These are phyloP conservation scores for Amorpha juglandis DNA, from an alignment of 2,888 invertebrate species.

Conservation along the genomic window DNA sequence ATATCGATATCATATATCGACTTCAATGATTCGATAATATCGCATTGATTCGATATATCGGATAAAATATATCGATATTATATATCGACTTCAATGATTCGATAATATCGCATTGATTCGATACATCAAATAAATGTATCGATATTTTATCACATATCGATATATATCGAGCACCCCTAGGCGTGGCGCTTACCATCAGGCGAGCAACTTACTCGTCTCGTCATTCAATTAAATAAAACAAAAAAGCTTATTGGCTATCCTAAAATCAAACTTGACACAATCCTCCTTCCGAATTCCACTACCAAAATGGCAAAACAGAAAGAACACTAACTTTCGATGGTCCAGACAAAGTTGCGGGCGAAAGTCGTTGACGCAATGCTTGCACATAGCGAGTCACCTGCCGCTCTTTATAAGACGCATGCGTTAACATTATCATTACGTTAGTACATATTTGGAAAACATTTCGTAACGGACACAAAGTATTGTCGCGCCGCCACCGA, in stretches of 20 bases:
- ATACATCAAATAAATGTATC: no score
- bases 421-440: constrained; percentile 12
- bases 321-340: not conserved
- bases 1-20: no score
- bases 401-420: not conserved
- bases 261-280: not conserved
- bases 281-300: not conserved
- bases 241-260: not conserved
- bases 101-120: no score
- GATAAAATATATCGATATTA: no score
- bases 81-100: no score
- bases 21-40: no score
- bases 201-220: no score
- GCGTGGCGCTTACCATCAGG: no score
- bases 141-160: no score
- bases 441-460: constrained; percentile 15
- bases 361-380: constrained; percentile 15
- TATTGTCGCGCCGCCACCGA: constrained; percentile 10
- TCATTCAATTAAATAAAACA: no score
- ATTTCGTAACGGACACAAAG: constrained; percentile 18
- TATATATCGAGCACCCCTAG: no score
- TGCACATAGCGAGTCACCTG: constrained; percentile 10
- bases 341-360: not conserved
- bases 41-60: no score
- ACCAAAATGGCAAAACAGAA: not conserved